These are phyloP conservation scores for Paratilapia polleni DNA, from an alignment of 2,113 vertebrate species.

Conservation along the genomic window DNA sequence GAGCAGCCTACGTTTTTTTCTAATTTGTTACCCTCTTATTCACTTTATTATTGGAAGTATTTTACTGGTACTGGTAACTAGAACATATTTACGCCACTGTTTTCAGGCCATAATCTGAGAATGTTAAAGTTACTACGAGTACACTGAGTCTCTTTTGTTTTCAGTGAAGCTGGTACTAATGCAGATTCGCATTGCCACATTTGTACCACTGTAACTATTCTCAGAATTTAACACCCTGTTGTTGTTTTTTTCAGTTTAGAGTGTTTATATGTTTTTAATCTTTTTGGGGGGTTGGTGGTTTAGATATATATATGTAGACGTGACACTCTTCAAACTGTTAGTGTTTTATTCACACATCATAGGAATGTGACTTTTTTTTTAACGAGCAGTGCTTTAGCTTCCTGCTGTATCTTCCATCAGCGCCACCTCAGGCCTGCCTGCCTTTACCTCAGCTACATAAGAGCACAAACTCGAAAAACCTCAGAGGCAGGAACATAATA, in stretches of 20 bases:
- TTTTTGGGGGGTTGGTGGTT: conserved; percentile 32
- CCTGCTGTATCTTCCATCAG: conserved; percentile 55
- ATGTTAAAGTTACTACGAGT: not conserved
- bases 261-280: not conserved
- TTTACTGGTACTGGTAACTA: too few relatives aligned
- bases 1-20: too few relatives aligned
- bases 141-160: not conserved
- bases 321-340: conserved; percentile 31
- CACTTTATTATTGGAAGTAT: too few relatives aligned
- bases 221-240: conserved; percentile 50
- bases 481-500: conserved; percentile 28
- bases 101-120: not conserved
- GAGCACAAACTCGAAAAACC: conserved; percentile 39
- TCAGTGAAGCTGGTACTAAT: not conserved
- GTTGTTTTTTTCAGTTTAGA: not conserved
- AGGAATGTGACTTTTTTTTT: conserved; percentile 1
- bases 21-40: too few relatives aligned
- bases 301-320: not conserved
- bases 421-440: conserved; percentile 27
- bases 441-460: conserved; percentile 5
- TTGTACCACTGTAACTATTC: conserved; percentile 29
- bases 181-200: not conserved
- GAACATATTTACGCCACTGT: too few relatives aligned
- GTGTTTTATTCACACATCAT: conserved; percentile 63
- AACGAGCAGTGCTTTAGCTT: conserved; percentile 28